Conservation (phyloP, 2,888 invertebrate genomes). For the Hirtodrosophila cameraria region DNA sequence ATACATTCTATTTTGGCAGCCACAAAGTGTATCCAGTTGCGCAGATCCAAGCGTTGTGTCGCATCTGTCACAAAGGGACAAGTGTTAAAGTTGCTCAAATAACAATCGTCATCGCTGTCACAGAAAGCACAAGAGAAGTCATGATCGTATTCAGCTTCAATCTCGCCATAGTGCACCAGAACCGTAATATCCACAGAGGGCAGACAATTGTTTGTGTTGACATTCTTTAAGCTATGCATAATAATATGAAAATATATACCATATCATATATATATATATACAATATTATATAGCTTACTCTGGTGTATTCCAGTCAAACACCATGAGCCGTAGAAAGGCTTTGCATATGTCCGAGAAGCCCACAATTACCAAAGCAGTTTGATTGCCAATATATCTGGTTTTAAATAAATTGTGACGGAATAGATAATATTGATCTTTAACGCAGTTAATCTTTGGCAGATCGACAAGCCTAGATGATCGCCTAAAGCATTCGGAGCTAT, state of each 20-base stretch:
- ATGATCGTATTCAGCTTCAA: constrained; percentile 71
- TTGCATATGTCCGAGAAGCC: constrained; percentile 72
- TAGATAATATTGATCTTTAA: constrained; percentile 48
- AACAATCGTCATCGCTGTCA: constrained; percentile 41
- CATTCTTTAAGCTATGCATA: constrained; percentile 21
- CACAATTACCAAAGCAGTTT: constrained; percentile 61
- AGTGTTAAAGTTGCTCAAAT: constrained; percentile 48
- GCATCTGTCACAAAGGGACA: constrained; percentile 65
- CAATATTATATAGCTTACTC: constrained; percentile 49
- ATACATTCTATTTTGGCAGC: constrained; percentile 55
- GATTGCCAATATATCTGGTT: constrained; percentile 54
- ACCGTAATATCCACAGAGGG: constrained; percentile 68
- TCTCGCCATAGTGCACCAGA: constrained; percentile 57
- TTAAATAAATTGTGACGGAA: constrained; percentile 61
- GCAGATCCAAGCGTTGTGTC: constrained; percentile 69
- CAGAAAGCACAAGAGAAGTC: constrained; percentile 59
- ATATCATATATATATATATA: too few species aligned
- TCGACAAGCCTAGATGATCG: background rate
- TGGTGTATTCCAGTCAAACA: constrained; percentile 70
- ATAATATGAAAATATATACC: too few species aligned
- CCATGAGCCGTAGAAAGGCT: constrained; percentile 69
- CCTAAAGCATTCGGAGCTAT: background rate
- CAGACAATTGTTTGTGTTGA: constrained; percentile 56
- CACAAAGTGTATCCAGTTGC: constrained; percentile 70
- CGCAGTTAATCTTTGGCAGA: constrained; percentile 36